A percentile compares a stretch with the other conserved stretches of the same genome.
These are phyloP conservation scores for Vidua chalybeata DNA, from an alignment of 2,113 vertebrate species.

Conservation along the genomic window DNA sequence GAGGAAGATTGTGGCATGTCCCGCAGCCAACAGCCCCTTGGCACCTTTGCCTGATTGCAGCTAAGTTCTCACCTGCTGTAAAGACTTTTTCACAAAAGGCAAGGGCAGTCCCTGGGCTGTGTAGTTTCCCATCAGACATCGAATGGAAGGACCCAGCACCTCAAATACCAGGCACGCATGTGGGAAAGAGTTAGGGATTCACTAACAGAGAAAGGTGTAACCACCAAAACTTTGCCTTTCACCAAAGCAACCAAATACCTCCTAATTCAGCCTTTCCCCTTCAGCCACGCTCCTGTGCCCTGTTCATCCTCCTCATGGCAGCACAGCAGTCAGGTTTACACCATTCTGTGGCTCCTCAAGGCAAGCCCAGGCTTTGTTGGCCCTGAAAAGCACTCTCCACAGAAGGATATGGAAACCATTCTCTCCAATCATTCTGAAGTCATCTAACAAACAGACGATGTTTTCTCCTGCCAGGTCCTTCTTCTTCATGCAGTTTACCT, in stretches of 20 bases:
- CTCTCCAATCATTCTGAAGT: constrained; percentile 83
- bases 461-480: constrained; percentile 72
- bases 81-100: constrained; percentile 77
- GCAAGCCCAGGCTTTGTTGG: neutral
- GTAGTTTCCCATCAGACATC: constrained; percentile 74
- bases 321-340: neutral
- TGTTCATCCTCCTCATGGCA: neutral
- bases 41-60: neutral
- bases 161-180: constrained; percentile 85
- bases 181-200: constrained; percentile 62
- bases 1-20: neutral
- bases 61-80: constrained; percentile 76
- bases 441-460: constrained; percentile 78
- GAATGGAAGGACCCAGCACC: constrained; percentile 80
- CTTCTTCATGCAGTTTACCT: constrained; percentile 76
- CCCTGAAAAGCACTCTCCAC: neutral
- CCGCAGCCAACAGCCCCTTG: neutral
- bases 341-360: neutral
- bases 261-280: neutral
- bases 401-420: constrained; percentile 86
- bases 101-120: constrained; percentile 73
- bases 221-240: neutral
- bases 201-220: neutral
- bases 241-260: neutral
- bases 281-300: neutral